Percentiles rank a stretch among this genome's conserved stretches.
These are phyloP conservation scores for Nebria salina DNA, from an alignment of 2,888 invertebrate species.

Conservation along the genomic window DNA sequence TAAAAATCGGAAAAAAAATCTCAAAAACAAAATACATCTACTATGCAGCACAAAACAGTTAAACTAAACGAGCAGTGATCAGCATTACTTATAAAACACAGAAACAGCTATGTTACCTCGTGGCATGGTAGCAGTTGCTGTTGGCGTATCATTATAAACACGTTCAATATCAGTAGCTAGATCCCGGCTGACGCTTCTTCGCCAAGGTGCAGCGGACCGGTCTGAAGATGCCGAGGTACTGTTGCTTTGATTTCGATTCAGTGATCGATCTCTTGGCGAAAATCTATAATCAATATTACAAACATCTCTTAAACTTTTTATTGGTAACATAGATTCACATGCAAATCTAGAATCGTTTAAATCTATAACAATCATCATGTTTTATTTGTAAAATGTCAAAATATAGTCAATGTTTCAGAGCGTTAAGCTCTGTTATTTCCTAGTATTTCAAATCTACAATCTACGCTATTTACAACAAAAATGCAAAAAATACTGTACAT, in stretches of 20 bases:
- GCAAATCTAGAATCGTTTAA: background rate
- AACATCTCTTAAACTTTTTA: conserved; percentile 2
- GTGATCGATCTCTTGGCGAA: conserved; percentile 61
- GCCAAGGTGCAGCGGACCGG: conserved; percentile 65
- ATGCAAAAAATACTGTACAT: conserved; percentile 6
- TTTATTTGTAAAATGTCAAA: too few relatives aligned
- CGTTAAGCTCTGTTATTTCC: too few relatives aligned
- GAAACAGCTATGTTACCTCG: conserved; percentile 69
- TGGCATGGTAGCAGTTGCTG: conserved; percentile 70
- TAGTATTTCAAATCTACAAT: too few relatives aligned
- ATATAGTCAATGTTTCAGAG: too few relatives aligned
- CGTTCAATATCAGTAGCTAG: conserved; percentile 78
- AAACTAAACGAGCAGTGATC: conserved; percentile 13
- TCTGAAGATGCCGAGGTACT: conserved; percentile 51
- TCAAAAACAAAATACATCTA: conserved; percentile 43
- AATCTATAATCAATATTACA: conserved; percentile 55
- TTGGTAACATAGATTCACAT: background rate
- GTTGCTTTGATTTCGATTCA: conserved; percentile 58
- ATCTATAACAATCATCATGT: too few relatives aligned
- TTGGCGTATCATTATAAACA: conserved; percentile 72
- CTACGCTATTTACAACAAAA: conserved; percentile 6
- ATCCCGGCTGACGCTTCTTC: conserved; percentile 73
- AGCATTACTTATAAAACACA: conserved; percentile 30
- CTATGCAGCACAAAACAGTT: conserved; percentile 37
- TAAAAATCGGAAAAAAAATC: conserved; percentile 17